Base-by-base conservation (phyloP, 2,797 vertebrate genomes). In the Sarcoramphus papa region DNA sequence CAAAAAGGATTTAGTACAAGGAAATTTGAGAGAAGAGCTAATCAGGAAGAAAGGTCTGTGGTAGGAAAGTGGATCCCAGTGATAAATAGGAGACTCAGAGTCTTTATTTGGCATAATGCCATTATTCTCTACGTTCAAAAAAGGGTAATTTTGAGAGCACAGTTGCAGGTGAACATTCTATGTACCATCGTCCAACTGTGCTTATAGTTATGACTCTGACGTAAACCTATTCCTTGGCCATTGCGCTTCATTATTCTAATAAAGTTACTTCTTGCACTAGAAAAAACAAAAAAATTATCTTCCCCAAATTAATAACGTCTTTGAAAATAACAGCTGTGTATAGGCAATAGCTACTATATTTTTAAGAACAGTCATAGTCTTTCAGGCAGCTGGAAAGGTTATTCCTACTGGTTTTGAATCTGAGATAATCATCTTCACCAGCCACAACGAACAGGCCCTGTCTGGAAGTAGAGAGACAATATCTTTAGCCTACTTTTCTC, bases 361-460 rank as follows among this genome's bases (percentile, higher is more conserved):
- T 93, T 96, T 89, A 97, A 96, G 95, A 96, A 65, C 70, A 88
- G 6, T 91, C 60, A 65, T 78, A 91, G 27, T 81, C 63, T 94
- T 96, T 91, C 75, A 94, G 85, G 81, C 75, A 96, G 48, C 80
- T 95, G 89, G 63, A 88, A 88, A 90, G 72, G 80, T 96, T 96
- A 95, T 96, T 96, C 72, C 51, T 89, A 78, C 79, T 82, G 54
- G 87, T 86, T 96, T 95, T 56, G 33, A 95, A 93, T 75, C 65
- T 75, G 57, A 97, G 96, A 97, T 97, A 96, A 79, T 30, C 60
- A 96, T 97, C 93, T 96, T 94, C 85, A 87, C 78, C 91, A 96
- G 90, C 93, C 96, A 91, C 90, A 96, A 59, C 0, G 96, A 97
- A 96, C 95, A 92, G 96, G 95, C 95, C 80, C 94, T 95, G 95